Percentiles rank a stretch among this genome's conserved stretches.
These are phyloP conservation scores for Punctoribates punctum DNA, from an alignment of 2,888 invertebrate species.

Conservation along the genomic window DNA sequence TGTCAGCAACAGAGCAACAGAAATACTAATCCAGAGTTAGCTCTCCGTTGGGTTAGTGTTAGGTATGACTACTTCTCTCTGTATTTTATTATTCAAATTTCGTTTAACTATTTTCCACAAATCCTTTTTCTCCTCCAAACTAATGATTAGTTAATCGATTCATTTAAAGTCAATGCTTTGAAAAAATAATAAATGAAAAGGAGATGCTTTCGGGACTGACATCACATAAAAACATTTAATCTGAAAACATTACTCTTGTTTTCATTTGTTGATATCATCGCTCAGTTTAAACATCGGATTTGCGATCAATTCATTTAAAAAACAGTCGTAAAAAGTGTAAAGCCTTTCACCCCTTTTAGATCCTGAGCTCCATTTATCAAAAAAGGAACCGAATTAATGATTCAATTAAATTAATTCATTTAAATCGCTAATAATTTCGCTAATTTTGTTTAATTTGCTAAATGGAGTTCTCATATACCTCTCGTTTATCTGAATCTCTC, in stretches of 20 bases:
- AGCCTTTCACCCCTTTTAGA: too few species aligned
- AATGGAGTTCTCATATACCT: too few species aligned
- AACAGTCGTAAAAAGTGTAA: too few species aligned
- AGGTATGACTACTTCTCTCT: neutral
- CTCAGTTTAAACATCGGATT: neutral
- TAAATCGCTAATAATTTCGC: too few species aligned
- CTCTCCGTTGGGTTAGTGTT: neutral
- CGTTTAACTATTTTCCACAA: neutral
- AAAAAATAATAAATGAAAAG: conserved; percentile 17
- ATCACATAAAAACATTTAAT: conserved; percentile 16
- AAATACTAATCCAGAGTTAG: neutral
- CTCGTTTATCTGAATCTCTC: too few species aligned
- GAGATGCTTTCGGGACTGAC: neutral
- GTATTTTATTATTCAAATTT: conserved; percentile 16
- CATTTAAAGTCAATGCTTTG: conserved; percentile 7
- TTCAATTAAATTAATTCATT: too few species aligned
- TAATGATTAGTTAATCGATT: conserved; percentile 29
- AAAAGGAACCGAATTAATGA: too few species aligned
- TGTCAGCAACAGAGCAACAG: conserved; percentile 1
- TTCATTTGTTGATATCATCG: conserved; percentile 21
- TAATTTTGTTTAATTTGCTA: too few species aligned
- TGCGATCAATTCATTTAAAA: neutral
- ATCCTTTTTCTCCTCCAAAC: conserved; percentile 11
- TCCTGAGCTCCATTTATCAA: too few species aligned
- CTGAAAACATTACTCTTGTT: conserved; percentile 16